phyloP scores from a whole-genome alignment of 2,888 invertebrate genomes.

The Heteropelma amictum region DNA sequence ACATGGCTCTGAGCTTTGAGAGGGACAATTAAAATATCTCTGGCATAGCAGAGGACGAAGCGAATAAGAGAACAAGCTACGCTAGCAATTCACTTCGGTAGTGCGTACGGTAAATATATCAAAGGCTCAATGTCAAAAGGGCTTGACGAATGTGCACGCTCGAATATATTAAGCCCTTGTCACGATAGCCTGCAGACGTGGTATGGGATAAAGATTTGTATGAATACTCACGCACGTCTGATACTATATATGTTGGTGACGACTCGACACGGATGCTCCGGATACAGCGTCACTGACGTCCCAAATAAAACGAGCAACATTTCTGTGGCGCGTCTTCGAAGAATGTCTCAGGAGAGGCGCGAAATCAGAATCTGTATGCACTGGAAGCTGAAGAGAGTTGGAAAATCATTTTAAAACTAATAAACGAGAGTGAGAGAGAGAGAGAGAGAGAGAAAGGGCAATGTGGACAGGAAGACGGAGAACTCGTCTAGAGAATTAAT shows the following conservation, averaged over 20 bases:
- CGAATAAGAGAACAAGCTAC: conserved; percentile 40
- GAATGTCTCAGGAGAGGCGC: conserved; percentile 58
- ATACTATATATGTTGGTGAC: conserved; percentile 52
- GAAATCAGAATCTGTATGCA: conserved; percentile 23
- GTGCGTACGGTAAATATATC: not conserved
- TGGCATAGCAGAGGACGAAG: conserved; percentile 62
- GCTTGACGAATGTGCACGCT: not conserved
- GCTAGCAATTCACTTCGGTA: conserved; percentile 7
- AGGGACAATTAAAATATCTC: conserved; percentile 75
- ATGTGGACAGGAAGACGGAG: conserved; percentile 14
- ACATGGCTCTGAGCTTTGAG: conserved; percentile 64
- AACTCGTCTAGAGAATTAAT: conserved; percentile 43
- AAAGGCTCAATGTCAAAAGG: not conserved
- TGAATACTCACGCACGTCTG: conserved; percentile 1
- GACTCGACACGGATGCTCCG: conserved; percentile 49
- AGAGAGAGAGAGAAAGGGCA: not conserved
- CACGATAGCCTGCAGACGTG: too few species aligned
- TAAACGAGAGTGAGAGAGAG: not conserved
- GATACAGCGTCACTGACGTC: conserved; percentile 39
- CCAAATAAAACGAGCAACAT: conserved; percentile 65
- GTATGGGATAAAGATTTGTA: conserved; percentile 2
- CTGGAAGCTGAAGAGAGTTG: conserved; percentile 26
- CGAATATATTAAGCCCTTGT: not conserved
- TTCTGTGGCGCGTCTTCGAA: conserved; percentile 64
- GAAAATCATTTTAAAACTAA: not conserved